Base-by-base conservation (phyloP, 37 sponge, comb jelly and placozoan species). In the Aphrocallistes beatrix region DNA sequence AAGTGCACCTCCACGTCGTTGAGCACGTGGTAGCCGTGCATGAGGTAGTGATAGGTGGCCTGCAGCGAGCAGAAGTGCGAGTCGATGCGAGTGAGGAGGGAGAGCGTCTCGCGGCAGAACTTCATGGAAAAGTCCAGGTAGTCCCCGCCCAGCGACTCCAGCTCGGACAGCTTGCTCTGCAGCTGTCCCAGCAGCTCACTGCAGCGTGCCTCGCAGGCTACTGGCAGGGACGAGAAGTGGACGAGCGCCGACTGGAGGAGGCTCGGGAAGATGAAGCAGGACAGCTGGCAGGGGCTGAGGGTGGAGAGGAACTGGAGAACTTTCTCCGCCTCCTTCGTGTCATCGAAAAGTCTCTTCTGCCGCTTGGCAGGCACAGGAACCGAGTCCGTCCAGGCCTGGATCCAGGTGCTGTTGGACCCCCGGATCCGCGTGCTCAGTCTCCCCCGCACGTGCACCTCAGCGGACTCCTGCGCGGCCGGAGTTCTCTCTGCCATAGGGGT, bases 261-360 rank as follows among this genome's bases (percentile, higher is more conserved):
- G 34, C n/a, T 60, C 6, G 75, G 75, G 75, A 60, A 60, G 8
- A 60, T 60, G 75, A 60, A 30, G n/a, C 75, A 60, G 34, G 75
- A 19, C 34, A 60, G 75, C 75, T 60, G 17, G n/a, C 75, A 25
- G 75, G 75, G 75, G n/a, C 75, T 60, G 75, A 60, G 75, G 8
- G 75, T 60, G 21, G 75, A 60, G 17, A 60, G 34, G 75, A 60
- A 60, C 75, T 60, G 75, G 8, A 60, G 82, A 39, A 88, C 91
- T 84, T 93, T 98, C 89, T 98, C 99, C 1, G 96, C 96, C 45
- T 98, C 99, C 60, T 86, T 91, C 3, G 99, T 98, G 51, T 95
- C 96, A 51, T 98, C 94, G 88, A 98, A 98, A 48, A 98, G 86
- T 39, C 90, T 86, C 87, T 93, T 95, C 86, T 98, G 99, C 10